Conservation (phyloP, 2,888 invertebrate species). For the Cyclophora punctaria region DNA sequence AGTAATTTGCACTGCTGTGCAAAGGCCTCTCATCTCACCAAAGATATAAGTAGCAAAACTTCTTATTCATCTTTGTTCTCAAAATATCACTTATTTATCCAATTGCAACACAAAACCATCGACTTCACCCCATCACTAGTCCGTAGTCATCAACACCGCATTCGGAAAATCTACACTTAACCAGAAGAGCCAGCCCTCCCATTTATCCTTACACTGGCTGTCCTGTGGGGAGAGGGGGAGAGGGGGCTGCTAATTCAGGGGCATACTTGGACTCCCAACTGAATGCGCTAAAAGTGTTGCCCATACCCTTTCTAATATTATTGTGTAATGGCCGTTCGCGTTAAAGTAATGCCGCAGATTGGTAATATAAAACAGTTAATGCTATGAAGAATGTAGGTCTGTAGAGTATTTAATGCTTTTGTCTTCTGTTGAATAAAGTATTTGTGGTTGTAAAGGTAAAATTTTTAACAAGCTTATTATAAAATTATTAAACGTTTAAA, state of each 20-base stretch:
- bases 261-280: slow-evolving; percentile 53
- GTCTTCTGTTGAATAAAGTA: no score
- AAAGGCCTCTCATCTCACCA: no score
- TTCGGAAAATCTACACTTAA: slow-evolving; percentile 76
- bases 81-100: no score
- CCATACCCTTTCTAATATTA: slow-evolving; percentile 36
- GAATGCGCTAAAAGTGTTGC: slow-evolving; percentile 52
- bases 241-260: slow-evolving; percentile 50
- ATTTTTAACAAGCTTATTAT: no score
- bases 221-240: slow-evolving; percentile 42
- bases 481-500: no score
- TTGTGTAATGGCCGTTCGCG: slow-evolving; percentile 15
- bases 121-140: slow-evolving; percentile 28
- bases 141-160: slow-evolving; percentile 74
- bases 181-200: slow-evolving; percentile 75
- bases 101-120: not conserved
- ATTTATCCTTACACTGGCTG: slow-evolving; percentile 74
- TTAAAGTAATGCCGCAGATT: not conserved
- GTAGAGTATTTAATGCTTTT: no score
- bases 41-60: no score
- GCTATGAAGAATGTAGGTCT: no score
- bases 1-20: no score
- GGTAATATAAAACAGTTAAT: slow-evolving; percentile 1
- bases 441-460: no score
- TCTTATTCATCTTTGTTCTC: no score